Evolutionary conservation across 1,140 invertebrate genomes (phyloP), one percentile per base, ranked within the genome.

Genomic region (Heterodera carotae): DNA sequence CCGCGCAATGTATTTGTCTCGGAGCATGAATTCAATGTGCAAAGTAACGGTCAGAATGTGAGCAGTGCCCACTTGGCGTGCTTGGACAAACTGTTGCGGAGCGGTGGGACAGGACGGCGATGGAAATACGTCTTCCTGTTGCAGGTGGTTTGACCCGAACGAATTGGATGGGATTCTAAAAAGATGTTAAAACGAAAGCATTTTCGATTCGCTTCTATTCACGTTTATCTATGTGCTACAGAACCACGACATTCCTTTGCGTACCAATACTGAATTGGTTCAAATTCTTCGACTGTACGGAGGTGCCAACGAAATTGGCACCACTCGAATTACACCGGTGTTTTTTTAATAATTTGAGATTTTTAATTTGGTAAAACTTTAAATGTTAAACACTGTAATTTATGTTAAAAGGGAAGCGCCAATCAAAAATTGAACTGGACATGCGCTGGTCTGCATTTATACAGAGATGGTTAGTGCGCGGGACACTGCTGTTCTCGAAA

Each of bases 201-300:
- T n/a, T n/a, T n/a, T n/a, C n/a, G n/a, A n/a, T n/a, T n/a, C n/a
- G n/a, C n/a, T n/a, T n/a, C n/a, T n/a, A n/a, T n/a, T n/a, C n/a
- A n/a, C n/a, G n/a, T n/a, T n/a, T n/a, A n/a, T n/a, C n/a, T n/a
- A n/a, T n/a, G n/a, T n/a, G n/a, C 25, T 73, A 29, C 34, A 81
- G 76, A 82, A 82, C 66, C 81, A 82, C 29, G 80, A 82, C 74
- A n/a, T 82, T 27, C 82, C 81, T 7, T 62, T 80, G 25, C 75
- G 76, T 31, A 82, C 80, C 10, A 82, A 82, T 48, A 33, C 48
- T n/a, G 80, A 82, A 77, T 36, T 80, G 25, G 76, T 78, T 7
- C n/a, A 80, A 7, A 82, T 82, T 31, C 67, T 82, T 25, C 48
- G 67, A 33, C 18, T 68, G 22, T 79, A 69, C 62, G 73, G 80